phyloP scores from a whole-genome alignment of 2,888 invertebrate genomes.

The Tinea semifulvella region DNA sequence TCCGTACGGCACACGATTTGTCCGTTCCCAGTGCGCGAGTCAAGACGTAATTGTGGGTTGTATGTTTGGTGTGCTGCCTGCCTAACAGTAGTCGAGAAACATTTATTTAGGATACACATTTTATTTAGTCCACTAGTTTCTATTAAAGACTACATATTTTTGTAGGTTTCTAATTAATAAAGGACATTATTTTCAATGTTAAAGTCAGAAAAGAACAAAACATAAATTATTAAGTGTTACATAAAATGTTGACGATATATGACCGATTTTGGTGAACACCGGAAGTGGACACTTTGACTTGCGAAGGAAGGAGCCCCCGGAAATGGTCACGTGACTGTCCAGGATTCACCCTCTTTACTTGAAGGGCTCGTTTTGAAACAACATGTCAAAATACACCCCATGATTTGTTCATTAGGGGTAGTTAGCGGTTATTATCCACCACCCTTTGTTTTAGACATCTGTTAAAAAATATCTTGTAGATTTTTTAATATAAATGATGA shows the following conservation, averaged over 20 bases:
- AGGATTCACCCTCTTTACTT: conserved; percentile 57
- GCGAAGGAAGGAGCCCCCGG: conserved; percentile 43
- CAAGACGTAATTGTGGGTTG: too few relatives aligned
- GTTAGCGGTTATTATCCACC: conserved; percentile 3
- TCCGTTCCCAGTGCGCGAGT: too few relatives aligned
- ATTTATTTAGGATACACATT: too few relatives aligned
- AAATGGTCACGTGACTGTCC: conserved; percentile 49
- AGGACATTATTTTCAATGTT: too few relatives aligned
- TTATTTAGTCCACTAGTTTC: too few relatives aligned
- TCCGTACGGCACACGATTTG: too few relatives aligned
- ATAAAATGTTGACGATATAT: conserved; percentile 2
- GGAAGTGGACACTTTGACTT: conserved; percentile 57
- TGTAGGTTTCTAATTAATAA: too few relatives aligned
- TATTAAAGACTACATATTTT: too few relatives aligned
- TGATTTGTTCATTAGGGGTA: conserved; percentile 13
- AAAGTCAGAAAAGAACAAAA: too few relatives aligned
- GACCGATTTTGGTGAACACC: conserved; percentile 21
- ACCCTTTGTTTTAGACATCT: neutral
- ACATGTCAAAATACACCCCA: conserved; percentile 11
- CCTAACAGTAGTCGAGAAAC: too few relatives aligned
- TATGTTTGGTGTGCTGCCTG: too few relatives aligned
- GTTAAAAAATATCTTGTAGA: neutral
- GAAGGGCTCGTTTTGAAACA: conserved; percentile 46
- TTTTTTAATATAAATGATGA: neutral
- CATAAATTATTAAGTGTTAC: too few relatives aligned